phyloP scores from a whole-genome alignment of 2,797 vertebrate genomes.

The Anabacerthia variegaticeps region DNA sequence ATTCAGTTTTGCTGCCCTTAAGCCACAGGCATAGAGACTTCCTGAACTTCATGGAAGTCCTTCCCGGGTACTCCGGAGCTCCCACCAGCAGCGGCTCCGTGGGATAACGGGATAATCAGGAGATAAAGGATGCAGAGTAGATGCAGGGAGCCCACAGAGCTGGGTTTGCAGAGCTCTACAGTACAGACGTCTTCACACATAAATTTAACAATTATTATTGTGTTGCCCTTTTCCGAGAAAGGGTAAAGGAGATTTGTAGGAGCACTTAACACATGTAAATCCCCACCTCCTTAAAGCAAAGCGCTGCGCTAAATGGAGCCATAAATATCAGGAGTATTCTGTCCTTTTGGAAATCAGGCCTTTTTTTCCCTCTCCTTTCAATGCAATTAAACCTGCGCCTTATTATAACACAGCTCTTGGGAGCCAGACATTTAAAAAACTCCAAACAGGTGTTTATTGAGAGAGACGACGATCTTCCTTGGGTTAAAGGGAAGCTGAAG shows the following conservation, averaged over 20 bases:
- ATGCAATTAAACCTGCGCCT: slow-evolving; percentile 37
- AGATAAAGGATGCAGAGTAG: slow-evolving; percentile 19
- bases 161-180: slow-evolving; percentile 56
- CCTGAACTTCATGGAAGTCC: not conserved
- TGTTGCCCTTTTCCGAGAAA: slow-evolving; percentile 79
- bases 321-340: slow-evolving; percentile 71
- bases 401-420: slow-evolving; percentile 16
- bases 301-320: slow-evolving; percentile 62
- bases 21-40: not conserved
- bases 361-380: not conserved
- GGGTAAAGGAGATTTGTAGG: slow-evolving; percentile 80
- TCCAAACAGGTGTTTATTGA: not conserved
- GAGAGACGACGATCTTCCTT: not conserved
- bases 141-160: slow-evolving; percentile 31
- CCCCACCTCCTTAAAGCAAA: slow-evolving; percentile 71
- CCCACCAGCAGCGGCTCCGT: not conserved
- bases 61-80: not conserved
- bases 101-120: not conserved
- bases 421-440: not conserved
- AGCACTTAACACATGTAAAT: slow-evolving; percentile 75
- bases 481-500: not conserved
- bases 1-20: not conserved
- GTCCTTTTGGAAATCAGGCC: slow-evolving; percentile 66
- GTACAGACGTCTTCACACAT: slow-evolving; percentile 68
- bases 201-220: slow-evolving; percentile 78